Base-by-base conservation (phyloP, 2,113 vertebrate species). In the human region DNA sequence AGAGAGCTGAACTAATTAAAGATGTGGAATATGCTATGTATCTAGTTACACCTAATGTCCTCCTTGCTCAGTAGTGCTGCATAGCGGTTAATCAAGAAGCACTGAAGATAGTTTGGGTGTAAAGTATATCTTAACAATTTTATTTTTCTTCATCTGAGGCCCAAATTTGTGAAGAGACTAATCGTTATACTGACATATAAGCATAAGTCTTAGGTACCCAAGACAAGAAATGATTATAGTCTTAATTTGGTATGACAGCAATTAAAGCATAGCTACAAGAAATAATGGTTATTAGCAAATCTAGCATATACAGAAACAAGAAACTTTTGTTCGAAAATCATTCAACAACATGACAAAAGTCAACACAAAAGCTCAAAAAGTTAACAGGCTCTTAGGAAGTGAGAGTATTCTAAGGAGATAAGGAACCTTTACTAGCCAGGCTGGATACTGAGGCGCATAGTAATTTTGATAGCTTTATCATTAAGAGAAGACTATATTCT, bases 401-500 rank as follows among this genome's bases (percentile, higher is more conserved):
- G 30, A 40, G 59, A 93, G 43, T 73, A 68, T 93, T 89, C 66
- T 66, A 2, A 16, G 38, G 59, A 90, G 76, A 30, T 78, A 23
- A 84, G 89, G 50, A 76, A 45, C 5, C 14, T 50, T 78, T 73
- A 45, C 73, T 38, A 43, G 48, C 40, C 38, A 57, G 73, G 64
- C 57, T 61, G 20, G 73, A 23, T 66, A 59, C 35, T 78, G 40
- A 89, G 61, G 25, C 40, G n/a, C 35, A 89, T 35, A 52, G 70
- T 55, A 38, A 20, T n/a, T 68, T 82, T 84, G 96, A 66, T 4
- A 94, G 38, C 45, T 75, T 89, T 72, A 78, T 92, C 32, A 14
- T 94, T 82, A 90, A 43, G 57, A 76, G 48, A 91, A 93, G 73
- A 45, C 72, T 64, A 5, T 97, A 43, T 93, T 95, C 35, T 88